Conservation (phyloP, 2,113 vertebrate species). For the Heterochromis multidens region DNA sequence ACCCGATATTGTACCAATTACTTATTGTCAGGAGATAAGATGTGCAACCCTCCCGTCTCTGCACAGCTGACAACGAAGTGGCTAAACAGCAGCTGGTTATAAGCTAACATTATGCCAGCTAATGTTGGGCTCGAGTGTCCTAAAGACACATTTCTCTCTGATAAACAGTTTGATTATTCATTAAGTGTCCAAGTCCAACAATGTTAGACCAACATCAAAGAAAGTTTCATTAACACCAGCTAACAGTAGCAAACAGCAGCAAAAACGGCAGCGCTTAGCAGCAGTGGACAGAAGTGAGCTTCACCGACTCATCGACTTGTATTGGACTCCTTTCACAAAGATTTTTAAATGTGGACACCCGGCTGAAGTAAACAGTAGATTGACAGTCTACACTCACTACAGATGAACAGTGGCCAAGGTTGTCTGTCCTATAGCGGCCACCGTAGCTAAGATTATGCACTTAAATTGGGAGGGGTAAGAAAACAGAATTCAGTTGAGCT, state of each 20-base stretch:
- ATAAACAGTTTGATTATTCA: background rate
- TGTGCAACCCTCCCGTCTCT: background rate
- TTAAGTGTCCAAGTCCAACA: background rate
- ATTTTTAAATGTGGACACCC: background rate
- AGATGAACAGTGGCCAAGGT: background rate
- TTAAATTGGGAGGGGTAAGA: background rate
- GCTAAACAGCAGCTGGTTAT: background rate
- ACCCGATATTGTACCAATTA: no score
- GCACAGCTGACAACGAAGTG: background rate
- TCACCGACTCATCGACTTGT: background rate
- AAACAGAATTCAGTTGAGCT: background rate
- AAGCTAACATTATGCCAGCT: background rate
- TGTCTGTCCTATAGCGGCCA: background rate
- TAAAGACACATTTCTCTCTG: background rate
- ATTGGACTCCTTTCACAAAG: background rate
- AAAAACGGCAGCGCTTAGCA: background rate
- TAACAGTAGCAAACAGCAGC: background rate
- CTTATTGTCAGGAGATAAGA: background rate
- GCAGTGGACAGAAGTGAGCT: background rate
- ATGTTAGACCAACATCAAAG: background rate
- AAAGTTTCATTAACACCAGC: background rate
- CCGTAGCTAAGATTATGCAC: background rate
- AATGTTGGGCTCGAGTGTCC: background rate
- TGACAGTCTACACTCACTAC: background rate
- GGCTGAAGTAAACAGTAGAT: background rate